Evolutionary conservation across 2,888 invertebrate species (phyloP), one percentile per base, ranked within the genome.

Genomic region (Gastracanthus pulcherrimus): DNA sequence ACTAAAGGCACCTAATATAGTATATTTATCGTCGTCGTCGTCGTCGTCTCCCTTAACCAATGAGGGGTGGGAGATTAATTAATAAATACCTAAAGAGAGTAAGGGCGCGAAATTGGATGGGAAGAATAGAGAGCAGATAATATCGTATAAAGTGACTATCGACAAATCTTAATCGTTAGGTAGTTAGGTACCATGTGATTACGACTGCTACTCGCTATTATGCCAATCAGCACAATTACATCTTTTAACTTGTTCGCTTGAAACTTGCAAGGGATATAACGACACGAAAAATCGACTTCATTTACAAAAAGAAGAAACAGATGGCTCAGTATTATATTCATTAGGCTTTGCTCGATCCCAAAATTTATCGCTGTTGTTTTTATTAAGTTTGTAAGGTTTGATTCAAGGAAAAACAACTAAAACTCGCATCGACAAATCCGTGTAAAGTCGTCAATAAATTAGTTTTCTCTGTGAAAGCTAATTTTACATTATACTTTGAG

Each of bases 1-100:
- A 91, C 90, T 91, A 91, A 91, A 91, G 91, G 91, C 91, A 91
- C 91, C 91, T 91, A 91, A 90, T 91, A 91, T 89, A 91, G 89
- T 91, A 90, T 91, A 91, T 91, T 91, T n/a, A 91, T 91, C 89
- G 88, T 90, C 90, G 90, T 91, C 90, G 80, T 83, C 78, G 72
- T 72, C 66, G 36, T 77, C 72, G 41, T 76, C 71, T 82, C 80
- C 77, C 80, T 82, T 75, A 80, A 84, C 81, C 81, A 77, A 76
- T 69, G 29, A 55, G 36, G 29, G 45, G 16, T 7, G 55, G n/a
- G n/a, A n/a, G 67, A 77, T 80, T 88, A 90, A 89, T 89, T 26
- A 91, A 91, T 91, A 91, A 91, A 91, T 91, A 91, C 89, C 89
- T 89, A 90, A 89, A 48, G 64, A 36, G 51, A 38, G n/a, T n/a